These are phyloP conservation scores for Prunella fulvescens DNA, from an alignment of 2,113 vertebrate species.

Conservation along the genomic window DNA sequence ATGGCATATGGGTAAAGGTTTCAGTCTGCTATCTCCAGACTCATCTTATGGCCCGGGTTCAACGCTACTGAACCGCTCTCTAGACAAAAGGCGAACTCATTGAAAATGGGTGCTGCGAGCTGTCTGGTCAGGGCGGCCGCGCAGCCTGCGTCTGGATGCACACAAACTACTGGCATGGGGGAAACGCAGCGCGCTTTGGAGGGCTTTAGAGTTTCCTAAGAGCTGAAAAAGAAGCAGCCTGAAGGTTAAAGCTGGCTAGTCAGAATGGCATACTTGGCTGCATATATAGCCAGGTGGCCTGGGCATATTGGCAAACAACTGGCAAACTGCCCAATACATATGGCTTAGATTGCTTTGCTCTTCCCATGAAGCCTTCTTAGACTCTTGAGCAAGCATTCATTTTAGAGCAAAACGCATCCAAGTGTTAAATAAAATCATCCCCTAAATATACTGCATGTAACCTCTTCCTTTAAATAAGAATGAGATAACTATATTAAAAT, in stretches of 20 bases:
- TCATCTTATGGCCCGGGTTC: conserved; percentile 78
- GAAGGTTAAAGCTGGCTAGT: conserved; percentile 83
- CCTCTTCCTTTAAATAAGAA: conserved; percentile 65
- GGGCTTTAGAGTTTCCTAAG: conserved; percentile 79
- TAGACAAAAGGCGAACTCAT: conserved; percentile 76
- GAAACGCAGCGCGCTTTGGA: conserved; percentile 69
- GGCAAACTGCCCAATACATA: conserved; percentile 90
- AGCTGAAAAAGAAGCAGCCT: conserved; percentile 82
- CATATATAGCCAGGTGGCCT: conserved; percentile 87
- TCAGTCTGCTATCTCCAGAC: conserved; percentile 79
- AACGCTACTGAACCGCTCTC: conserved; percentile 68
- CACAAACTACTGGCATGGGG: conserved; percentile 79
- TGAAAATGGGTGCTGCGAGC: conserved; percentile 79
- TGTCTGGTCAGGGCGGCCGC: conserved; percentile 74
- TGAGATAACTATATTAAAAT: conserved; percentile 36
- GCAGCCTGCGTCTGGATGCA: conserved; percentile 76
- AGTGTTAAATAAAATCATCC: conserved; percentile 75
- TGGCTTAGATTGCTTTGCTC: conserved; percentile 85
- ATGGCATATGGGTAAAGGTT: conserved; percentile 77
- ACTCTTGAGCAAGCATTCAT: conserved; percentile 79
- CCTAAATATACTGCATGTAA: conserved; percentile 55
- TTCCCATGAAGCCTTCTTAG: conserved; percentile 83
- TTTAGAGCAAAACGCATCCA: conserved; percentile 72
- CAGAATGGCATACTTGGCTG: conserved; percentile 90
- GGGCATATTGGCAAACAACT: conserved; percentile 92